A percentile compares a stretch with the other conserved stretches of the same genome.
Conservation (phyloP, 1,140 invertebrate species). For the Myzus persicae region DNA sequence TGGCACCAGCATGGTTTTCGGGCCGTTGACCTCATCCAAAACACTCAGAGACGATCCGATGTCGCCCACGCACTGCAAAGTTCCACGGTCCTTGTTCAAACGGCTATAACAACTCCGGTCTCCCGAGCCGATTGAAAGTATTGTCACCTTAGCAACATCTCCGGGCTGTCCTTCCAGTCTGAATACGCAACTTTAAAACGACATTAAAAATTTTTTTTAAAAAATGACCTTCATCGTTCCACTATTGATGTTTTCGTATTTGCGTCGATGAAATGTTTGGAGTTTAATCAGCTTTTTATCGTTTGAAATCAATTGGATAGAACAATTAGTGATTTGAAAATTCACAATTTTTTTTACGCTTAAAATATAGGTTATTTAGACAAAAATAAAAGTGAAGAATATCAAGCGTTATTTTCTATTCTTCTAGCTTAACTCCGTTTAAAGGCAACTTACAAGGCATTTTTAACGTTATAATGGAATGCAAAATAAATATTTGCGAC, state of each 20-base stretch:
- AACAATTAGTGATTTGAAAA: not conserved
- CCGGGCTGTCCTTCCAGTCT: constrained; percentile 82
- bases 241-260: not conserved
- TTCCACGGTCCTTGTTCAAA: constrained; percentile 73
- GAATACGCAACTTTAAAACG: constrained; percentile 78
- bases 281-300: not conserved
- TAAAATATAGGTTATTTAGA: not conserved
- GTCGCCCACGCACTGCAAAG: constrained; percentile 75
- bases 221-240: not conserved
- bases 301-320: not conserved
- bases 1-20: constrained; percentile 71
- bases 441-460: not conserved
- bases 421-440: not conserved
- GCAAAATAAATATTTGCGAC: not conserved
- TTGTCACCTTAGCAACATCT: constrained; percentile 76
- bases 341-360: not conserved
- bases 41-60: constrained; percentile 68
- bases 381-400: not conserved
- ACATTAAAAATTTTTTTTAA: constrained; percentile 21
- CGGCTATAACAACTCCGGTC: constrained; percentile 68
- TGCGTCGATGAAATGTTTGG: not conserved
- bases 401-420: not conserved
- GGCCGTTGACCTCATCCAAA: constrained; percentile 76
- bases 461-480: constrained; percentile 4
- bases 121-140: constrained; percentile 73